Conservation (phyloP, 2,888 invertebrate species). For the Lampropteryx suffumata region DNA sequence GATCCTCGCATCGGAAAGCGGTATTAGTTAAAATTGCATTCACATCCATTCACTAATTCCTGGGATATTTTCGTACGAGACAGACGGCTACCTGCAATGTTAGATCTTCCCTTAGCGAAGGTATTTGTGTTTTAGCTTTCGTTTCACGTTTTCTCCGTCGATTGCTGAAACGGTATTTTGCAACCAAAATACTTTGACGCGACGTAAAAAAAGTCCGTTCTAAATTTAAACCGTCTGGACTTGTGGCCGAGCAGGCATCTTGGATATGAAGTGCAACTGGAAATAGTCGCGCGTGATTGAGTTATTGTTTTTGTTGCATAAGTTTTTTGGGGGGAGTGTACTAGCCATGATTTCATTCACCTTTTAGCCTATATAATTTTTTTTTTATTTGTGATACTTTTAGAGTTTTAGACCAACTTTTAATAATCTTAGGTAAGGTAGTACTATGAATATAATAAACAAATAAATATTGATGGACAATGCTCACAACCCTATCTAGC, state of each 20-base stretch:
- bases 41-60: constrained; percentile 37
- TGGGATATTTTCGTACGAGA: constrained; percentile 33
- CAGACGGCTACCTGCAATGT: constrained; percentile 31
- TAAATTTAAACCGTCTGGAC: constrained; percentile 61
- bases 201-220: constrained; percentile 59
- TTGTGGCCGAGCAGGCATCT: constrained; percentile 48
- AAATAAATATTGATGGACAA: too few species aligned
- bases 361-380: constrained; percentile 2
- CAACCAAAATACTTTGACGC: constrained; percentile 61
- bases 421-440: too few species aligned
- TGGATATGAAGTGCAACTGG: constrained; percentile 45
- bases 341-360: constrained; percentile 21
- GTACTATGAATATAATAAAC: too few species aligned
- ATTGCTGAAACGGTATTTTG: constrained; percentile 59
- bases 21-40: constrained; percentile 33
- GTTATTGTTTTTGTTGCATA: constrained; percentile 47
- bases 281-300: constrained; percentile 58
- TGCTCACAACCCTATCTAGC: too few species aligned
- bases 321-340: constrained; percentile 36
- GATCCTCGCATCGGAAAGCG: constrained; percentile 25
- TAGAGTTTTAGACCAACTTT: neutral
- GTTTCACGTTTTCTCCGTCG: constrained; percentile 36
- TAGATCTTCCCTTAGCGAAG: constrained; percentile 29
- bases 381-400: neutral
- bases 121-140: constrained; percentile 33